phyloP scores from a whole-genome alignment of 1,140 invertebrate genomes.

The Hyles vespertilio region DNA sequence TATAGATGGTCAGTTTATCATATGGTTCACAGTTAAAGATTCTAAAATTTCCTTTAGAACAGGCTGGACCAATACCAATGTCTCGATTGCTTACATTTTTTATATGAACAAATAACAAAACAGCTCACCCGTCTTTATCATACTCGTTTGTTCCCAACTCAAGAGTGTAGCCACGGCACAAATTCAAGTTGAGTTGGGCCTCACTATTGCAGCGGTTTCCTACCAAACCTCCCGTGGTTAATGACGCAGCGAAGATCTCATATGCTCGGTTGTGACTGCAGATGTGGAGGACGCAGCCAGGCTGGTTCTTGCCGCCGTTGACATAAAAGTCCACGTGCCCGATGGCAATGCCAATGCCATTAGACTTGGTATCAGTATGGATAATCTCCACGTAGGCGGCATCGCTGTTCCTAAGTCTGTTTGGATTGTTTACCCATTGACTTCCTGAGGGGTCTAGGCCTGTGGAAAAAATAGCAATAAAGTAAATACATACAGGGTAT shows the following conservation, averaged over 20 bases:
- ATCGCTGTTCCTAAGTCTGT: slow-evolving; percentile 27
- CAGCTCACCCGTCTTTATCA: slow-evolving; percentile 33
- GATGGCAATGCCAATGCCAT: slow-evolving; percentile 36
- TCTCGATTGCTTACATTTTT: too few species aligned
- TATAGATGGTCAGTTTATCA: too few species aligned
- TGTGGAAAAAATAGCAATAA: slow-evolving; percentile 8
- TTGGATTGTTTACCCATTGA: slow-evolving; percentile 30
- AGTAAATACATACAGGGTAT: too few species aligned
- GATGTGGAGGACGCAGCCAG: slow-evolving; percentile 76
- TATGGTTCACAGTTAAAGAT: too few species aligned
- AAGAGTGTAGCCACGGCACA: slow-evolving; percentile 27
- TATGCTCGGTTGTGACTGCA: slow-evolving; percentile 53
- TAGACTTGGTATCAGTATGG: slow-evolving; percentile 40
- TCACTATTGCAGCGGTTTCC: slow-evolving; percentile 28
- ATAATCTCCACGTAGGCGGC: slow-evolving; percentile 54
- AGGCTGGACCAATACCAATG: too few species aligned
- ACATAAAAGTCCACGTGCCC: slow-evolving; percentile 84
- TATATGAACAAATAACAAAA: neutral
- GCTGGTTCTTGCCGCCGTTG: slow-evolving; percentile 84
- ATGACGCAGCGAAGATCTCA: slow-evolving; percentile 42
- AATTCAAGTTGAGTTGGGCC: slow-evolving; percentile 30
- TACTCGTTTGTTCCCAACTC: slow-evolving; percentile 32
- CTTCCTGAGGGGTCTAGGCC: slow-evolving; percentile 43
- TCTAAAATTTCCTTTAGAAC: too few species aligned
- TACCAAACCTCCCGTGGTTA: slow-evolving; percentile 19